Evolutionary conservation across 2,888 invertebrate genomes (phyloP), one percentile per base, ranked within the genome.

Genomic region (Liopterus haemorrhoidalis): DNA sequence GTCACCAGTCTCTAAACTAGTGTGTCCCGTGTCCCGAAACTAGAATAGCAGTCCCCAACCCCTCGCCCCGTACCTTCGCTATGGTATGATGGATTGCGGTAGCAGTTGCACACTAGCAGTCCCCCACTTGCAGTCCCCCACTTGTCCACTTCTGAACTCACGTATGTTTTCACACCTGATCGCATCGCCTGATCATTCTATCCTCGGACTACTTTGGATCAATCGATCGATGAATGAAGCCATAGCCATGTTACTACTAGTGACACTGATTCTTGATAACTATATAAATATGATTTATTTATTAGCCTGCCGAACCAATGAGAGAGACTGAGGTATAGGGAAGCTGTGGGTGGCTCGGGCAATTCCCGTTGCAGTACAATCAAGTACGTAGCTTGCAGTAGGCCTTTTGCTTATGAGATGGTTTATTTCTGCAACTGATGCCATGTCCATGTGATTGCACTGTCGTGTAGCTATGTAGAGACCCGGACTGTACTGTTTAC

Each of bases 301-400:
- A 71, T 73, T 74, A 80, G 80, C 79, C 78, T 73, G 78, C 79
- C 73, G 79, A 79, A 76, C 78, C 78, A 70, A 78, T 80, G 75
- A 78, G 77, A 76, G 80, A 80, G 78, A 80, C 80, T 75, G 79
- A 80, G 77, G 80, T 80, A 73, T 80, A 79, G 78, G 72, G 71
- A 70, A 68, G 68, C 68, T 60, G 62, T 63, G 72, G 71, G 72
- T 70, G 70, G 72, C 68, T 65, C 65, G 70, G 71, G 72, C 72
- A 69, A 70, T 68, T 70, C 72, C 72, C 71, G 72, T 73, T 70
- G 73, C 72, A 72, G 69, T 71, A 71, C 69, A 72, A 73, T 73
- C 74, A 75, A 75, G 74, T 75, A 75, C 71, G 75, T 75, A 75
- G 73, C 69, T 71, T 69, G 61, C 64, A 67, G 66, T 65, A 65